A percentile compares a stretch with the other conserved stretches of the same genome.
Evolutionary conservation across 2,888 invertebrate species (phyloP).

Genomic region (Spatulosminthurus flaviceps): DNA sequence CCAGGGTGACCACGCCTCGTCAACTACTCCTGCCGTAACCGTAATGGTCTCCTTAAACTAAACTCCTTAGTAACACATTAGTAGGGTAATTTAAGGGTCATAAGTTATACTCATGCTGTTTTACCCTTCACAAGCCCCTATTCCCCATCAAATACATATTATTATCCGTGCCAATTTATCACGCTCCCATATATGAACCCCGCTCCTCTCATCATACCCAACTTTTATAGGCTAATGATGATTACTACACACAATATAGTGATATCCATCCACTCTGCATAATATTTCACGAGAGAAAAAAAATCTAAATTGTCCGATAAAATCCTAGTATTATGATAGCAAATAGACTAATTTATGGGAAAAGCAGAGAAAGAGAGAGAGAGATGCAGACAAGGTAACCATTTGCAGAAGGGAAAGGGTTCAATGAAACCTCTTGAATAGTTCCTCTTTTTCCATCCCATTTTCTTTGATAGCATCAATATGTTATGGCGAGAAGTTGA

Average conservation of each 20-base stretch:
- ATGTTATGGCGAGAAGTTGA: neutral
- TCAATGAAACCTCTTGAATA: neutral
- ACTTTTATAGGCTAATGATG: neutral
- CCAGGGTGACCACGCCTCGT: slow-evolving; percentile 5
- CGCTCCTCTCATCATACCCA: neutral
- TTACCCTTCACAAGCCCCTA: too few relatives aligned
- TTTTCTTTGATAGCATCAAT: slow-evolving; percentile 15
- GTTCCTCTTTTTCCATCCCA: slow-evolving; percentile 2
- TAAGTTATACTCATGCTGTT: neutral
- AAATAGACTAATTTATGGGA: too few relatives aligned
- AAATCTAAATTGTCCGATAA: too few relatives aligned
- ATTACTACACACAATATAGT: neutral
- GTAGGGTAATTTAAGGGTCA: slow-evolving; percentile 9
- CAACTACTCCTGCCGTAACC: neutral
- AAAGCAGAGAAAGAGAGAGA: neutral
- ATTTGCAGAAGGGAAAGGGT: neutral
- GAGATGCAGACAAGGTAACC: neutral
- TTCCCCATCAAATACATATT: neutral
- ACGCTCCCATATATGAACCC: neutral
- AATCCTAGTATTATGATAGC: too few relatives aligned
- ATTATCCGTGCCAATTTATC: neutral
- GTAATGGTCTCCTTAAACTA: slow-evolving; percentile 10
- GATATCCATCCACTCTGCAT: neutral
- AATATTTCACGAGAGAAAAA: neutral
- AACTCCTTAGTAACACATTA: slow-evolving; percentile 18